Base-by-base conservation (phyloP, 2,888 invertebrate species). In the Oxycera nigricornis region DNA sequence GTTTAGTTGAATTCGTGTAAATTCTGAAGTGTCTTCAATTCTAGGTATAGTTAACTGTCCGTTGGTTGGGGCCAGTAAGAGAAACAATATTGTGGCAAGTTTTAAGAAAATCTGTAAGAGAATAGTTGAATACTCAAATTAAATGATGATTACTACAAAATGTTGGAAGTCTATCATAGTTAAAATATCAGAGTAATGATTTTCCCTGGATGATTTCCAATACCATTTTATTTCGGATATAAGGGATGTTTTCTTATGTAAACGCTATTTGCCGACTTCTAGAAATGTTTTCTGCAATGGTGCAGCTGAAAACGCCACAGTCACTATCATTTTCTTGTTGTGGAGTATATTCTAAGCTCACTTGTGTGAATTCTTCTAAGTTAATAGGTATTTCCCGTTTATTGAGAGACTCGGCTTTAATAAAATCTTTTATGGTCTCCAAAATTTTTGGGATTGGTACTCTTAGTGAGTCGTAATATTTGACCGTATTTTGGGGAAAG, bases 281-380 rank as follows among this genome's bases (percentile, higher is more conserved):
- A n/a, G n/a, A n/a, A n/a, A n/a, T n/a, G n/a, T 28, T 39, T 39
- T 65, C 39, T 24, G 39, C 61, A 41, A 41, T 11, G n/a, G 2
- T 65, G 14, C 65, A 65, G 41, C 65, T 39, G 24, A 65, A 65
- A 41, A 65, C 24, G 14, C 65, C 65, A 41, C 41, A 39, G 14
- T 65, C 65, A 30, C 24, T 39, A 41, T 24, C 39, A 41, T 39
- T 65, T 22, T 28, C 30, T 65, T 65, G 65, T 24, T 11, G 22
- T 3, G 65, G 65, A 39, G 65, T 65, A 24, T 65, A 6, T 30
- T 20, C 24, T 39, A 35, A 20, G 20, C 14, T n/a, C 11, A n/a
- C 20, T 62, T 2, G 3, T 2, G 39, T 62, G 24, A 62, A 62
- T 28, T 59, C 59, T 4, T 35, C 9, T 59, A 4, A 6, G 28